Percentiles rank a stretch among this genome's conserved stretches.
These are phyloP conservation scores for Idris sp. DNA, from an alignment of 1,140 invertebrate genomes.

Conservation along the genomic window DNA sequence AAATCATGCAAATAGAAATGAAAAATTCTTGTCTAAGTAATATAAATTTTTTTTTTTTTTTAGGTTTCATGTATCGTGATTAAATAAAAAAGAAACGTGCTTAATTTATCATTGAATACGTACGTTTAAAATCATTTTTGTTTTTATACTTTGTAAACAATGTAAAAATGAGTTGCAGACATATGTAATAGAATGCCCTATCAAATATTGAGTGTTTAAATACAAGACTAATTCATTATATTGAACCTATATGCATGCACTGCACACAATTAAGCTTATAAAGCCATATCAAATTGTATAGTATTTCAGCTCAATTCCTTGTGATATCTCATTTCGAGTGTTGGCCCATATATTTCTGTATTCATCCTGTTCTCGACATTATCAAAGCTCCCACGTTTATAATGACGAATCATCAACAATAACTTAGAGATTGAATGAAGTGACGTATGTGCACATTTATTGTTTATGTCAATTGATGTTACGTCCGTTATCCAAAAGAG, in stretches of 20 bases:
- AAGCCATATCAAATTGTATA: conserved; percentile 16
- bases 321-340: conserved; percentile 25
- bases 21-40: too few species aligned
- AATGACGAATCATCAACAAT: conserved; percentile 3
- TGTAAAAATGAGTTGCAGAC: too few species aligned
- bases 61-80: too few species aligned
- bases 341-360: conserved; percentile 8
- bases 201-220: too few species aligned
- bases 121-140: too few species aligned
- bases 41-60: too few species aligned
- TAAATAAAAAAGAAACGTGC: too few species aligned
- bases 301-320: conserved; percentile 22
- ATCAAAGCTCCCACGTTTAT: conserved; percentile 11
- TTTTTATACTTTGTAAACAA: too few species aligned
- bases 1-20: too few species aligned
- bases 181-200: too few species aligned
- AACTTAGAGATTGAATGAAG: conserved; percentile 6
- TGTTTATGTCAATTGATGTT: conserved; percentile 12
- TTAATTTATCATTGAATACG: too few species aligned
- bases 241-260: conserved; percentile 9
- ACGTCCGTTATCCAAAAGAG: conserved; percentile 2
- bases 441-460: not conserved
- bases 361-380: not conserved
- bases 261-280: conserved; percentile 36
- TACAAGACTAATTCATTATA: conserved; percentile 21